Conservation (phyloP, 2,797 vertebrate genomes). For the Okamejei kenojei region DNA sequence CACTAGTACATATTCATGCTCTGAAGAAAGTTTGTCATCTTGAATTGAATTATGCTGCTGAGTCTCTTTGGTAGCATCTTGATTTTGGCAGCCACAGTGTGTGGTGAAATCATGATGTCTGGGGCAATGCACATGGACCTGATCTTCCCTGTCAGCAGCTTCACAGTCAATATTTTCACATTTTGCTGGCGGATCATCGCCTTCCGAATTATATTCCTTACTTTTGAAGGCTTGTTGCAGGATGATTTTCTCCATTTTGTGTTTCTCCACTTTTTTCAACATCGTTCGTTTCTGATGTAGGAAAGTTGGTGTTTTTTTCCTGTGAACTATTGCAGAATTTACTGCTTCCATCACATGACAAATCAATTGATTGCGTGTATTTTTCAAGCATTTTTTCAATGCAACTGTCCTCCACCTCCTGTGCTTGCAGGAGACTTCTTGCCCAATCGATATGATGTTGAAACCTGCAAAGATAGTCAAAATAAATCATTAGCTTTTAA, state of each 20-base stretch:
- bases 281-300: neutral
- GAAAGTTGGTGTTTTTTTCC: neutral
- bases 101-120: constrained; percentile 42
- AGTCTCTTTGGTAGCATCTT: constrained; percentile 36
- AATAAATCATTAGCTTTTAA: neutral
- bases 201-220: constrained; percentile 46
- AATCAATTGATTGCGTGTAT: constrained; percentile 57
- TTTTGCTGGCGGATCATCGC: constrained; percentile 44
- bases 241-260: neutral
- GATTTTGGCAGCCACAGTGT: constrained; percentile 41
- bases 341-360: constrained; percentile 43
- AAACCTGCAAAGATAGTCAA: constrained; percentile 59
- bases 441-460: constrained; percentile 65
- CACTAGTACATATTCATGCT: constrained; percentile 61
- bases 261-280: constrained; percentile 25
- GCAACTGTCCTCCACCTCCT: constrained; percentile 59
- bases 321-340: neutral
- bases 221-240: neutral
- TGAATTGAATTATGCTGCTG: neutral
- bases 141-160: neutral
- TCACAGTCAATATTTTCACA: constrained; percentile 40
- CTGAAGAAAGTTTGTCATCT: constrained; percentile 30
- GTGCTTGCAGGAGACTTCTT: constrained; percentile 54
- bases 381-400: constrained; percentile 53
- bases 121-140: constrained; percentile 41